Base-by-base conservation (phyloP, 1,140 invertebrate genomes). In the Theocolax elegans region DNA sequence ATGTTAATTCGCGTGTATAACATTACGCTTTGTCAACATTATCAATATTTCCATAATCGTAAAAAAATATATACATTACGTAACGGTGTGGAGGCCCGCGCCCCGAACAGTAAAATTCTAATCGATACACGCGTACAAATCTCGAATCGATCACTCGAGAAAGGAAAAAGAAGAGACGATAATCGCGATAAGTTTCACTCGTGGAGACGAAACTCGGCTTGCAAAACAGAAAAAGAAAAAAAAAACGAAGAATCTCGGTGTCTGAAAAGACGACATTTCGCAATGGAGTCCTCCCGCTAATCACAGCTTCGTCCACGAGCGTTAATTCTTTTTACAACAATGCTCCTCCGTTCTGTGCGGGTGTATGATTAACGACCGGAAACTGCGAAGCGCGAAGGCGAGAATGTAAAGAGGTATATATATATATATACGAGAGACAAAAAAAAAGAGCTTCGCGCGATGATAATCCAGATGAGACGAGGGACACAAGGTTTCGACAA, bases 271-370 rank as follows among this genome's bases (percentile, higher is more conserved):
- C 19, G 23, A 23, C 23, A 38, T 64, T 53, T 67, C 51, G 42
- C 54, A 48, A 59, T 15, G 64, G 19, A 44, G 63, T 46, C 27
- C 25, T 21, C 8, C 19, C 40, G 54, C 56, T 62, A 68, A 68
- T 68, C 66, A 53, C 66, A 60, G 54, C 21, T 44, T 67, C 54
- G 21, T 4, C 2, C 21, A 10, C 9, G 48, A 59, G 65, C 54
- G 65, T 12, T 67, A 67, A 67, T 67, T 56, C 35, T 27, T 23
- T 3, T 59, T 23, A 38, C 54, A 44, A 68, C 56, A 68, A 53
- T 53, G 17, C 46, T 19, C 51, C 31, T 35, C 4, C 31, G 4
- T 35, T 10, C 10, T n/a, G n/a, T 35, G 31, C 40, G 40, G 12
- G 17, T 31, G 27, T 67, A 51, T 40, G 59, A 60, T 48, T 56